Evolutionary conservation across 2,113 vertebrate species (phyloP), one percentile per base, ranked within the genome.

Genomic region (Xiphophorus maculatus): DNA sequence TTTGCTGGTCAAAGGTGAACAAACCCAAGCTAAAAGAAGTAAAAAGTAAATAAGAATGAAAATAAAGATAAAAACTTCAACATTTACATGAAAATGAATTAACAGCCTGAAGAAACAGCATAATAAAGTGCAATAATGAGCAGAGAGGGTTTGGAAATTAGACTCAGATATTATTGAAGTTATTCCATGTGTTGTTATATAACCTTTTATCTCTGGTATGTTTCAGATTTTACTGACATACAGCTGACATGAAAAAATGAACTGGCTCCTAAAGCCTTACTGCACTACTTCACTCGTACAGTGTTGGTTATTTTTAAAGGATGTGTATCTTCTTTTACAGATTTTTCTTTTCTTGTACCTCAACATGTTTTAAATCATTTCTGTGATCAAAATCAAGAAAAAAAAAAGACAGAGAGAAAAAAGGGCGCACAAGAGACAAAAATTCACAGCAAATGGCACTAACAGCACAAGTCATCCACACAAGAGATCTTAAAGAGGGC

Each of bases 191-290:
- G 63, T 77, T 70, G 33, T 72, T 10, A 37, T 32, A 15, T 13
- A 61, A 51, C 48, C 15, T 83, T 80, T 77, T 71, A 86, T 74
- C 76, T 83, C 60, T 85, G 68, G 77, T 70, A 80, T 42, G 70
- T 54, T 76, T 80, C 25, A 69, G 66, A 30, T 22, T 62, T 11
- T 1, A 9, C 37, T 30, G 28, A 15, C 22, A 73, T n/a, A 19
- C 42, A 63, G 5, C 33, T 60, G 15, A 70, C 64, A 28, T 78
- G 19, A 42, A 73, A 40, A 61, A 81, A 84, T 73, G 63, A n/a
- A 73, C 44, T 73, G 2, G 17, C 70, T 79, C 77, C 71, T 19
- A 33, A 79, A 61, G 76, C 65, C 44, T n/a, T 7, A 6, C 28
- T 40, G 7, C n/a, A 63, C 33, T 28, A 27, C 62, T 64, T 87